Evolutionary conservation across 2,113 vertebrate species (phyloP).

Genomic region (human (Homo sapiens)): DNA sequence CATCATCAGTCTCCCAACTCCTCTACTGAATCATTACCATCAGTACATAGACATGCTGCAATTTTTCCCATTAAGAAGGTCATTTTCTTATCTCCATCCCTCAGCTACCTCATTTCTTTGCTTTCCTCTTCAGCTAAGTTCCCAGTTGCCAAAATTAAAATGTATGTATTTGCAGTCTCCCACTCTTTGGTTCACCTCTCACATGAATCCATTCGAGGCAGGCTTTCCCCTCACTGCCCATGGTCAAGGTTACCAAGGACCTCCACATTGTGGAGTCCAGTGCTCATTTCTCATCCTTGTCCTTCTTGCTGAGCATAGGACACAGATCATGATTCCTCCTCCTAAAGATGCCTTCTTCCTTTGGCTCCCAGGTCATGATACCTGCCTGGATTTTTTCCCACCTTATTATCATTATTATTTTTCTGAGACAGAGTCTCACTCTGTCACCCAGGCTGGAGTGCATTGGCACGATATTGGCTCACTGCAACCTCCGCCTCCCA

Average conservation of each 20-base stretch:
- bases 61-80: neutral
- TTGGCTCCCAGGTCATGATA: neutral
- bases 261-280: too few species aligned
- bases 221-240: neutral
- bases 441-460: too few species aligned
- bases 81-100: too few species aligned
- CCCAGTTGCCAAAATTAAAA: too few species aligned
- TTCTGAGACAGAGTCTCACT: too few species aligned
- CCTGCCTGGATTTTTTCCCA: neutral
- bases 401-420: too few species aligned
- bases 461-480: too few species aligned
- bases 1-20: rapidly evolving
- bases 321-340: rapidly evolving
- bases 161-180: neutral
- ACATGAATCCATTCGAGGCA: neutral
- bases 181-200: neutral
- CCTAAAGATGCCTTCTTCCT: neutral
- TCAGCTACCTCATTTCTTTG: neutral
- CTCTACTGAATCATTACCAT: neutral
- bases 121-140: neutral
- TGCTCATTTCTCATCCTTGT: neutral
- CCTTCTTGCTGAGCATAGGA: rapidly evolving
- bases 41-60: neutral
- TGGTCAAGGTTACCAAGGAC: neutral
- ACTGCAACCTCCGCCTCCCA: too few species aligned